Conservation (phyloP, 2,888 invertebrate species). For the Ctena decussata region DNA sequence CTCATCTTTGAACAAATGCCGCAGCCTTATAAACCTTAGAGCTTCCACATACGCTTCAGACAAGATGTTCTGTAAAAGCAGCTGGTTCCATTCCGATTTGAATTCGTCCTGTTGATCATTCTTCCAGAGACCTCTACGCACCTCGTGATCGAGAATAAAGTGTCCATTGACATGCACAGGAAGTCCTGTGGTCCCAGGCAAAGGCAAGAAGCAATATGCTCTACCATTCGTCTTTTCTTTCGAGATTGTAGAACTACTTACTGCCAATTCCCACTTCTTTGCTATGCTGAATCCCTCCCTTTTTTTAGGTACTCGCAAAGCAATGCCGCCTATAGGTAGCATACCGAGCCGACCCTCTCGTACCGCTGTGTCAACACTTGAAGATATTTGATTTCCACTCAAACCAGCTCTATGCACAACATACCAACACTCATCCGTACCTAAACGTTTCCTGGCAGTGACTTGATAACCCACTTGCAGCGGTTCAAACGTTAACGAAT, state of each 20-base stretch:
- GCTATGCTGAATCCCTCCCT: background rate
- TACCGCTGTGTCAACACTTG: constrained; percentile 61
- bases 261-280: too few species aligned
- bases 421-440: constrained; percentile 63
- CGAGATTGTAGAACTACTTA: too few species aligned
- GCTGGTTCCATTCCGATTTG: constrained; percentile 80
- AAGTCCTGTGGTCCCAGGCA: constrained; percentile 74
- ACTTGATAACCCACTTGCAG: constrained; percentile 13
- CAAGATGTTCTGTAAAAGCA: constrained; percentile 73
- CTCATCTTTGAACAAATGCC: background rate
- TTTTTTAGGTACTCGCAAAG: constrained; percentile 36
- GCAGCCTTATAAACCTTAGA: constrained; percentile 45
- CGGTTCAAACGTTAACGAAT: background rate
- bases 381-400: constrained; percentile 44
- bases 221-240: background rate
- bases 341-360: constrained; percentile 66
- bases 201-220: constrained; percentile 79
- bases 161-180: constrained; percentile 80
- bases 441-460: background rate
- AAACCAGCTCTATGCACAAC: constrained; percentile 77
- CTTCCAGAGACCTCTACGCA: constrained; percentile 70
- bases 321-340: constrained; percentile 75
- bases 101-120: constrained; percentile 52
- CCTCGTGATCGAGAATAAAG: constrained; percentile 79
- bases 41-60: constrained; percentile 75